Evolutionary conservation across 1,140 invertebrate species (phyloP).

Genomic region (Magallana gigas): DNA sequence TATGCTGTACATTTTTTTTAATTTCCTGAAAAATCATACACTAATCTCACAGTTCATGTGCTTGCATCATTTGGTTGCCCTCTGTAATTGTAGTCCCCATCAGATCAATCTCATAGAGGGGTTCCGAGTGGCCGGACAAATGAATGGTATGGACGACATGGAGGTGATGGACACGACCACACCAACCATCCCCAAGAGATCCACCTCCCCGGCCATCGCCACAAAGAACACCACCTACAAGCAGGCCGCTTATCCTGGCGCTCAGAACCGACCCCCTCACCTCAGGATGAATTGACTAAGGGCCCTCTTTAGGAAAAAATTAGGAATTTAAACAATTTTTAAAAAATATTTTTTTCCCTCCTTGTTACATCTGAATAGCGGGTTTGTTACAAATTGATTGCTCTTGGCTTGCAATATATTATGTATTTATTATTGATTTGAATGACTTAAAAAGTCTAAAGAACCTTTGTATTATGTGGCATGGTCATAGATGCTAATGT

Average conservation of each 20-base stretch:
- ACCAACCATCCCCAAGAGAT: constrained; percentile 62
- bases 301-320: constrained; percentile 48
- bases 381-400: not conserved
- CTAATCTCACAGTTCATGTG: too few species aligned
- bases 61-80: too few species aligned
- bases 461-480: not conserved
- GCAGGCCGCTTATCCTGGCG: constrained; percentile 62
- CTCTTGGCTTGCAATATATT: not conserved
- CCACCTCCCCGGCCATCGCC: constrained; percentile 71
- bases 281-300: constrained; percentile 70
- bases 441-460: not conserved
- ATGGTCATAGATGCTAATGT: constrained; percentile 7
- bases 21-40: too few species aligned
- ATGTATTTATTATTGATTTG: constrained; percentile 15
- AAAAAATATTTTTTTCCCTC: not conserved
- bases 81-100: constrained; percentile 57
- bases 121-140: constrained; percentile 61
- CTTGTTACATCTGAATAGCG: not conserved
- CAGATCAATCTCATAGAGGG: constrained; percentile 64
- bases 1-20: too few species aligned
- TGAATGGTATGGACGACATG: constrained; percentile 55
- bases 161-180: constrained; percentile 74
- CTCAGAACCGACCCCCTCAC: constrained; percentile 66
- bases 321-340: constrained; percentile 25
- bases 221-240: constrained; percentile 66